These are phyloP conservation scores for Toxonevra muliebris DNA, from an alignment of 2,888 invertebrate genomes.

Conservation along the genomic window DNA sequence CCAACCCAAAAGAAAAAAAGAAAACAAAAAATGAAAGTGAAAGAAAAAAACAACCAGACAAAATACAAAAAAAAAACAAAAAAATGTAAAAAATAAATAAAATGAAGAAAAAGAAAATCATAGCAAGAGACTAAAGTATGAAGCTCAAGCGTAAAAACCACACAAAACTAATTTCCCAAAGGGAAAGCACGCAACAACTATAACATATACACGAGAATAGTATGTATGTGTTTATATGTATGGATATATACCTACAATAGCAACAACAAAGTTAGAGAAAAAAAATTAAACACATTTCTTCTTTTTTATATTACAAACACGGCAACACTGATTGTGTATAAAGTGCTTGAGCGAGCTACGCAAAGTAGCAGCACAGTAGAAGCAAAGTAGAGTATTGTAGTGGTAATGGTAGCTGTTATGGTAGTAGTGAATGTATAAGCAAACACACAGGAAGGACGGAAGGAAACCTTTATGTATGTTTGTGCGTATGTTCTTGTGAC, in stretches of 20 bases:
- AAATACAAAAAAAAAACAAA: slow-evolving; percentile 5
- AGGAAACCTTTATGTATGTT: neutral
- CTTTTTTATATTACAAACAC: slow-evolving; percentile 6
- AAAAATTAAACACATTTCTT: neutral
- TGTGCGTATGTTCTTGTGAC: neutral
- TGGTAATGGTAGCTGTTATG: too few relatives aligned
- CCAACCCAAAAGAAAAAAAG: neutral
- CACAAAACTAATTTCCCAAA: slow-evolving; percentile 28
- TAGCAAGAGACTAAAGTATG: slow-evolving; percentile 11
- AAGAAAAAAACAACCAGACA: neutral
- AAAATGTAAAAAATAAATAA: neutral
- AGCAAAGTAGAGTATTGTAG: too few relatives aligned
- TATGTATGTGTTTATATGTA: slow-evolving; percentile 14
- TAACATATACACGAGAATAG: slow-evolving; percentile 14
- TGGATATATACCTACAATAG: neutral
- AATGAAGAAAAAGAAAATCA: neutral
- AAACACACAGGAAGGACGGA: neutral
- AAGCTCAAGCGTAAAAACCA: slow-evolving; percentile 23
- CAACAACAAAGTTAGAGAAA: too few relatives aligned
- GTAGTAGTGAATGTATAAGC: too few relatives aligned
- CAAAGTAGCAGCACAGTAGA: neutral
- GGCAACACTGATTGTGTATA: slow-evolving; percentile 18
- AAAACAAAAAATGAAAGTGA: slow-evolving; percentile 3
- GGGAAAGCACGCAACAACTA: slow-evolving; percentile 17
- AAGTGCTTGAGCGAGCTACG: neutral